Evolutionary conservation across 2,888 invertebrate genomes (phyloP).

Genomic region (Electrophaes corylata): DNA sequence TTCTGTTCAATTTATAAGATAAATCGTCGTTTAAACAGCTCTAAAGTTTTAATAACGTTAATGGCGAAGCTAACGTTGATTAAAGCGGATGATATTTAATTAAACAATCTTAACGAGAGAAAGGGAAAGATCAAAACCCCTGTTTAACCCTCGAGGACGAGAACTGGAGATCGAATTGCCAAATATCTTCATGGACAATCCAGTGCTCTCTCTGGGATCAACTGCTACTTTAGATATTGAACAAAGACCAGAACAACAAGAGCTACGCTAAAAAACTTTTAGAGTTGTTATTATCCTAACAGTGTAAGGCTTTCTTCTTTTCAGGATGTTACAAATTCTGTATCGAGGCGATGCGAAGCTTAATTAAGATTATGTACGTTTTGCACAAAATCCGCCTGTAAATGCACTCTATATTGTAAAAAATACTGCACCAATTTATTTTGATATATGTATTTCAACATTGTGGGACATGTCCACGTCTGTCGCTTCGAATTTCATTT

Average conservation of each 20-base stretch:
- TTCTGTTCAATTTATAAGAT: slow-evolving; percentile 33
- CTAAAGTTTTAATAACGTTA: slow-evolving; percentile 50
- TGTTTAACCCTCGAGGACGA: slow-evolving; percentile 53
- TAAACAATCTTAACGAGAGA: slow-evolving; percentile 61
- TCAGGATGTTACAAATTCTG: too few relatives aligned
- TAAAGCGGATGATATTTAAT: slow-evolving; percentile 59
- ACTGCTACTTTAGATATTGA: slow-evolving; percentile 49
- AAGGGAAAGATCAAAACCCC: slow-evolving; percentile 57
- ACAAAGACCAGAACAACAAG: slow-evolving; percentile 42
- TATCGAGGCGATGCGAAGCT: too few relatives aligned
- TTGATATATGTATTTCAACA: slow-evolving; percentile 43
- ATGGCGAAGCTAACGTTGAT: slow-evolving; percentile 52
- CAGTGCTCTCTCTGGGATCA: slow-evolving; percentile 47
- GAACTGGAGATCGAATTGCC: slow-evolving; percentile 57
- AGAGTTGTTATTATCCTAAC: slow-evolving; percentile 47
- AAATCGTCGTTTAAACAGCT: slow-evolving; percentile 37
- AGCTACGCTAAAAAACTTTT: slow-evolving; percentile 40
- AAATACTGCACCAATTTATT: slow-evolving; percentile 23
- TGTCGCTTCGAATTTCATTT: slow-evolving; percentile 50
- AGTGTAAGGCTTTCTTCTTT: slow-evolving; percentile 26
- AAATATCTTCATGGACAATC: slow-evolving; percentile 51
- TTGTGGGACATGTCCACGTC: slow-evolving; percentile 34
- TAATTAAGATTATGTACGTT: too few relatives aligned
- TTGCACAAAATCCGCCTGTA: too few relatives aligned
- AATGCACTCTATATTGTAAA: slow-evolving; percentile 15